phyloP scores from a whole-genome alignment of 2,113 vertebrate genomes.

The Pelecanus crispus region DNA sequence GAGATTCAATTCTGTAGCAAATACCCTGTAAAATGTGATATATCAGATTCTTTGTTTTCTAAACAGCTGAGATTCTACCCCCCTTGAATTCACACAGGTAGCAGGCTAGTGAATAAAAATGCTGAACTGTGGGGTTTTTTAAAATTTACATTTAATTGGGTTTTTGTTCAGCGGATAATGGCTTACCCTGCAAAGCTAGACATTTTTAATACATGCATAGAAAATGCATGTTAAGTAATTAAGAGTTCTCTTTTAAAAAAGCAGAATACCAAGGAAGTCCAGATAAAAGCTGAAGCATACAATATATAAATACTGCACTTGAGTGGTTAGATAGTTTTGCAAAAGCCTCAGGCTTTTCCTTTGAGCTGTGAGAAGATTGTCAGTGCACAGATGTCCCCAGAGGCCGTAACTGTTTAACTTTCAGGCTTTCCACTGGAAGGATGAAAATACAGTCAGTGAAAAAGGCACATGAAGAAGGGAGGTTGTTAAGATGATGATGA shows the following conservation, averaged over 20 bases:
- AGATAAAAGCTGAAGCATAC: not conserved
- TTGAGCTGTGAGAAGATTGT: slow-evolving; percentile 64
- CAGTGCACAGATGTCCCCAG: slow-evolving; percentile 40
- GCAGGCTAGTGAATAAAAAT: not conserved
- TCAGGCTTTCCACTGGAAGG: slow-evolving; percentile 52
- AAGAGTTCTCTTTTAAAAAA: not conserved
- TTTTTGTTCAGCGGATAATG: not conserved
- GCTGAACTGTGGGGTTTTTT: not conserved
- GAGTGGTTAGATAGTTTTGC: not conserved
- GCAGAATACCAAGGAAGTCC: not conserved
- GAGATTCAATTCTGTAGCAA: not conserved
- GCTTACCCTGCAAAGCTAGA: not conserved
- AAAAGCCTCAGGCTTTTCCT: slow-evolving; percentile 27
- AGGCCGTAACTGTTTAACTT: slow-evolving; percentile 70
- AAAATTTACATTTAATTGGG: not conserved
- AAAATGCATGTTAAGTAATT: not conserved
- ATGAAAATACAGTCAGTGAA: slow-evolving; percentile 50
- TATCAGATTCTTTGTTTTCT: not conserved
- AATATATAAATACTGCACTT: not conserved
- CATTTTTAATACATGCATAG: not conserved
- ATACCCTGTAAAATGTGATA: not conserved
- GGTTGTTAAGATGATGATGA: not conserved
- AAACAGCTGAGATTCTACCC: not conserved
- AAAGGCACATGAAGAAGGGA: slow-evolving; percentile 13
- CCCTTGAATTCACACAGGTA: slow-evolving; percentile 17